A percentile compares a stretch with the other conserved stretches of the same genome.
phyloP scores from a whole-genome alignment of 1,140 invertebrate species.

The Daktulosphaira vitifoliae region DNA sequence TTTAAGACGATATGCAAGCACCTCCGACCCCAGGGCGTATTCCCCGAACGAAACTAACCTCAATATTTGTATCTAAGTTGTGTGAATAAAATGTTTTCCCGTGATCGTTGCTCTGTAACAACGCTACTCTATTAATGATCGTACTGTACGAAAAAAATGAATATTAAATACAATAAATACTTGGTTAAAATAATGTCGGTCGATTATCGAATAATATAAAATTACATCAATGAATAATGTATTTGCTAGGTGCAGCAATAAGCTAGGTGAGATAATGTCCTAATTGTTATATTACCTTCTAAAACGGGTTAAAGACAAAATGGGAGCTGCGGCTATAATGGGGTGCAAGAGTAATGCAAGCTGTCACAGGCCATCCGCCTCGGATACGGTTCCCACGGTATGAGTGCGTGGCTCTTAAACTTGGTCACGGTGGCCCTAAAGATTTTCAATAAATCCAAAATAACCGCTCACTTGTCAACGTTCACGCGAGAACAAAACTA shows the following conservation, averaged over 20 bases:
- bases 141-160: too few relatives aligned
- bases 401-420: neutral
- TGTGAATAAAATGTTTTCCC: neutral
- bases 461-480: slow-evolving; percentile 17
- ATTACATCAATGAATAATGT: too few relatives aligned
- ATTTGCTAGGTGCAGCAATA: neutral
- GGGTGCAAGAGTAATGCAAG: slow-evolving; percentile 3
- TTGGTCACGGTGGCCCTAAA: slow-evolving; percentile 19
- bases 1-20: slow-evolving; percentile 59
- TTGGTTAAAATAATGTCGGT: too few relatives aligned
- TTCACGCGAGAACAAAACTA: neutral
- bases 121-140: too few relatives aligned
- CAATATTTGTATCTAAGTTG: slow-evolving; percentile 12
- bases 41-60: slow-evolving; percentile 27
- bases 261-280: neutral
- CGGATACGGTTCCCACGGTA: slow-evolving; percentile 16
- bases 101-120: too few relatives aligned
- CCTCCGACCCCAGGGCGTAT: slow-evolving; percentile 38
- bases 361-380: slow-evolving; percentile 24
- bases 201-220: too few relatives aligned
- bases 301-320: too few relatives aligned
- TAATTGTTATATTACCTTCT: neutral
- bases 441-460: slow-evolving; percentile 18
- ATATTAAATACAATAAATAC: too few relatives aligned
- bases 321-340: neutral